phyloP scores from a whole-genome alignment of 2,113 vertebrate genomes.

The Neoarius graeffei region DNA sequence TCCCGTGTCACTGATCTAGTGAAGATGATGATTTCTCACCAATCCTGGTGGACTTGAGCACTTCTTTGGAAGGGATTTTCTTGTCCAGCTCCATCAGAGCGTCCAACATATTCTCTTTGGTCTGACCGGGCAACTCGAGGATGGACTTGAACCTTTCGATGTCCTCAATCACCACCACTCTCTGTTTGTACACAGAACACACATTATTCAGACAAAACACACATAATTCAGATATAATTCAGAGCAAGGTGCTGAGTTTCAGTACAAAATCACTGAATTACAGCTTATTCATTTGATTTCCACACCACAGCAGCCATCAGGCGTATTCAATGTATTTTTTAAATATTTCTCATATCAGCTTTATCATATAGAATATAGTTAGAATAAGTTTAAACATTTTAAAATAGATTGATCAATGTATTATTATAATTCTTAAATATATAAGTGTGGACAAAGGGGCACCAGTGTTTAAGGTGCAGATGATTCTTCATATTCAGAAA shows the following conservation, averaged over 20 bases:
- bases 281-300: background rate
- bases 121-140: constrained; percentile 85
- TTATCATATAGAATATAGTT: background rate
- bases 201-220: background rate
- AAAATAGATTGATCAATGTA: background rate
- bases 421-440: background rate
- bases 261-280: background rate
- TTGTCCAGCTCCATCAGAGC: constrained; percentile 87
- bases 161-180: constrained; percentile 96
- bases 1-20: background rate
- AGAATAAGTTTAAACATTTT: background rate
- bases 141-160: constrained; percentile 87
- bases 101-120: constrained; percentile 81
- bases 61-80: constrained; percentile 91
- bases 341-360: background rate
- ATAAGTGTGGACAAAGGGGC: background rate
- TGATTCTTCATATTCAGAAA: background rate
- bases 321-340: background rate
- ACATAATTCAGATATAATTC: background rate
- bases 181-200: constrained; percentile 82
- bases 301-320: background rate
- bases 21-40: constrained; percentile 68
- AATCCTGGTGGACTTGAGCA: constrained; percentile 89
- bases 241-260: background rate
- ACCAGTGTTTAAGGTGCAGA: too few relatives aligned